Conservation (phyloP, 2,113 vertebrate genomes). For the Baryphthengus martii region DNA sequence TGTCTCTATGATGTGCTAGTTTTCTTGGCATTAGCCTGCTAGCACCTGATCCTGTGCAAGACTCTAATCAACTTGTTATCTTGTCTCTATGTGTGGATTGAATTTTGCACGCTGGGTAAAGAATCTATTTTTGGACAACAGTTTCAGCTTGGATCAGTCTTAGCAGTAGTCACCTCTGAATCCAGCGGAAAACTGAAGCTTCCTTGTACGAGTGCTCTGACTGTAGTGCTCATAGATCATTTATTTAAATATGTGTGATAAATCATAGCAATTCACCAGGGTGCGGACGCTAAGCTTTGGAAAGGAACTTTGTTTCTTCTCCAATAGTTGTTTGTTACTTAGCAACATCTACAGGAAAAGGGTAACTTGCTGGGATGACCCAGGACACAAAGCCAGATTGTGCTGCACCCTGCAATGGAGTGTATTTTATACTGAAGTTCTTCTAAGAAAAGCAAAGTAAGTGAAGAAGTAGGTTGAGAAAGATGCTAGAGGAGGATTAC, state of each 20-base stretch:
- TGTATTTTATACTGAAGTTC: neutral
- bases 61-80: too few species aligned
- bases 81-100: too few species aligned
- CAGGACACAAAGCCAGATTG: neutral
- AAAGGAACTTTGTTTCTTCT: neutral
- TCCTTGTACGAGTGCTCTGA: neutral
- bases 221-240: neutral
- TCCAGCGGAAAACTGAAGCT: neutral
- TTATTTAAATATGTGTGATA: neutral
- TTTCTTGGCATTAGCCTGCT: too few species aligned
- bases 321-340: neutral
- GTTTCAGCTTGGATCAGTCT: neutral
- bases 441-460: neutral
- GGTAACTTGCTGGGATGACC: neutral
- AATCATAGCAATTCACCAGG: neutral
- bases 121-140: too few species aligned
- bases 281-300: neutral
- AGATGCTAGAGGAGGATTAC: neutral
- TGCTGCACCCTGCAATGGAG: neutral
- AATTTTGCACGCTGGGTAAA: too few species aligned
- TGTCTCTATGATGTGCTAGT: too few species aligned
- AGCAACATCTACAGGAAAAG: neutral
- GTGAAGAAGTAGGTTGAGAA: neutral
- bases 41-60: too few species aligned
- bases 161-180: neutral